These are phyloP conservation scores for Pagetopsis macropterus DNA, from an alignment of 2,797 vertebrate species.

Conservation along the genomic window DNA sequence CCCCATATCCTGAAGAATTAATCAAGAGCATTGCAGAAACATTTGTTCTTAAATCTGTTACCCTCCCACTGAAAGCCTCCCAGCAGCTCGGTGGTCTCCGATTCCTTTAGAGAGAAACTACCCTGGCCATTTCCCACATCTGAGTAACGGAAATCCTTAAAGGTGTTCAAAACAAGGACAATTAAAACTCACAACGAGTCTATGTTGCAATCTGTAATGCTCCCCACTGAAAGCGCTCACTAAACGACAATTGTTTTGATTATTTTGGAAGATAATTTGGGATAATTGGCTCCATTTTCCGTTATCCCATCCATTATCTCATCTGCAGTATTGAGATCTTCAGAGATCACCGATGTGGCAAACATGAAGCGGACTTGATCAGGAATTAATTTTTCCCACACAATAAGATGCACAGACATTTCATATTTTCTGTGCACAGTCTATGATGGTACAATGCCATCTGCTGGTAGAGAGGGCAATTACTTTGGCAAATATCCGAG, in stretches of 20 bases:
- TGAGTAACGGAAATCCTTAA: conserved; percentile 1
- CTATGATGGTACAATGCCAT: conserved; percentile 75
- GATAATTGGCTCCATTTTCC: conserved; percentile 18
- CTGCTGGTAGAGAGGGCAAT: conserved; percentile 72
- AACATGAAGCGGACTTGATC: conserved; percentile 18
- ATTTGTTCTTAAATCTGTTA: conserved; percentile 58
- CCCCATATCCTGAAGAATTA: conserved; percentile 45
- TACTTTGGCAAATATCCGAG: conserved; percentile 3
- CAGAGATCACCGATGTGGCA: conserved; percentile 40
- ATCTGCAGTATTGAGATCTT: conserved; percentile 25
- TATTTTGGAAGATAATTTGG: conserved; percentile 29
- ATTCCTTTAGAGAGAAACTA: conserved; percentile 29
- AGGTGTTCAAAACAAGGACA: background rate
- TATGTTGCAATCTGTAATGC: conserved; percentile 1
- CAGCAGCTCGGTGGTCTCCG: conserved; percentile 41
- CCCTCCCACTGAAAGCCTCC: conserved; percentile 56
- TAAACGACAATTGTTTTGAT: conserved; percentile 25
- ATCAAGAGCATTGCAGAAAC: conserved; percentile 46
- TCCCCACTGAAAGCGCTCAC: background rate
- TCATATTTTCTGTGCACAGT: conserved; percentile 17
- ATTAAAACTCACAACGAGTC: conserved; percentile 18
- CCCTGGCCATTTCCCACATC: conserved; percentile 1
- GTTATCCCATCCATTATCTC: conserved; percentile 23
- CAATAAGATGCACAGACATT: conserved; percentile 3
- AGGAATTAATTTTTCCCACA: conserved; percentile 28